A percentile compares a stretch with the other conserved stretches of the same genome.
Conservation (phyloP, 2,888 invertebrate genomes). For the Branchinecta sandiegonensis region DNA sequence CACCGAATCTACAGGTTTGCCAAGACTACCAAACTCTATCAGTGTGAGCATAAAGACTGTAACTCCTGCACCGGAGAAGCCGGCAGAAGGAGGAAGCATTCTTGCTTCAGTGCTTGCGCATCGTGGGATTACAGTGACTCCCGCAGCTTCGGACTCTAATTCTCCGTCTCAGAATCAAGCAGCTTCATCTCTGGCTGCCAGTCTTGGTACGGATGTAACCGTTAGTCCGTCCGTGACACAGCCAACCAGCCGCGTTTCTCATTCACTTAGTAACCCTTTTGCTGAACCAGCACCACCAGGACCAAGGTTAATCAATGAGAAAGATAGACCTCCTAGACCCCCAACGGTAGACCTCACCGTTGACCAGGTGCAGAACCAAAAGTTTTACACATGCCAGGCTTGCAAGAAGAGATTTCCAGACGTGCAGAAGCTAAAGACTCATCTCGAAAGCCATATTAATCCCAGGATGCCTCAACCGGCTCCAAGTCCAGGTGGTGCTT, state of each 20-base stretch:
- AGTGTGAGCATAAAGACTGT: background rate
- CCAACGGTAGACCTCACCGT: constrained; percentile 10
- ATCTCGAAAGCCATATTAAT: constrained; percentile 6
- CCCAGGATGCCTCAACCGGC: background rate
- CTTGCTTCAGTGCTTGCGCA: background rate
- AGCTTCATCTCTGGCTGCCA: background rate
- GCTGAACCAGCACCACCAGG: constrained; percentile 2
- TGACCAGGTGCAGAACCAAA: background rate
- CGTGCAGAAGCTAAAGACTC: background rate
- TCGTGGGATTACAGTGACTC: background rate
- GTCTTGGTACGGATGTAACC: background rate
- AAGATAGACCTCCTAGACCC: constrained; percentile 15
- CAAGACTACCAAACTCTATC: background rate
- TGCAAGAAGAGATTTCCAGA: constrained; percentile 13
- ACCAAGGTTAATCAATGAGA: background rate
- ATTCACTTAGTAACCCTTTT: background rate
- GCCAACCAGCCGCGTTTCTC: background rate
- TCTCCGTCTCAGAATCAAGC: background rate
- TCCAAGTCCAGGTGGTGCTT: background rate
- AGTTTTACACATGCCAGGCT: background rate
- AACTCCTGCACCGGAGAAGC: background rate
- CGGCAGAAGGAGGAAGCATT: background rate
- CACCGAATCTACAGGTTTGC: background rate
- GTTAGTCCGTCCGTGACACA: background rate
- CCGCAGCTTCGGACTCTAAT: constrained; percentile 3